Percentiles rank a stretch among this genome's conserved stretches.
Evolutionary conservation across 2,113 vertebrate genomes (phyloP).

Genomic region (Pithys albifrons): DNA sequence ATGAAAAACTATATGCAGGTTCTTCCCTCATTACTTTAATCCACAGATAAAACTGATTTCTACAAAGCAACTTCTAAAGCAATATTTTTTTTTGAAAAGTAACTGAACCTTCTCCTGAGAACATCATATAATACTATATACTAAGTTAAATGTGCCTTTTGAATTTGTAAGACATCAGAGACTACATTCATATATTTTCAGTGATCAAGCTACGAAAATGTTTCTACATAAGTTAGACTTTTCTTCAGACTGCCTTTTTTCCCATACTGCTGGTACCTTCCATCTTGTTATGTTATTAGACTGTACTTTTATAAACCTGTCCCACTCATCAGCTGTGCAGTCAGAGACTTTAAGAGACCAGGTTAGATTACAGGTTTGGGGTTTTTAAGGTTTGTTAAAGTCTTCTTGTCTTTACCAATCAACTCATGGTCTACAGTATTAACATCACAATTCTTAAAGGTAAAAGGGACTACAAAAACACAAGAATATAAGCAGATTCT

Average conservation of each 20-base stretch:
- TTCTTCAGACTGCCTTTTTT: neutral
- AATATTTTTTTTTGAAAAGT: accelerated
- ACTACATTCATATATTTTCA: neutral
- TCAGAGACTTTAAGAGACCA: neutral
- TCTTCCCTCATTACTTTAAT: neutral
- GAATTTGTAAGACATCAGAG: neutral
- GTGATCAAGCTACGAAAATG: neutral
- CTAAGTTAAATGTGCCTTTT: neutral
- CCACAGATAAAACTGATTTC: neutral
- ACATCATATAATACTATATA: neutral
- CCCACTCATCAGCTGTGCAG: neutral
- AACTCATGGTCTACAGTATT: neutral
- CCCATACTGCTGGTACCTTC: neutral
- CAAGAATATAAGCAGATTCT: neutral
- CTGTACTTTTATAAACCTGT: neutral
- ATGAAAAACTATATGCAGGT: neutral
- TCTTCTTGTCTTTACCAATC: neutral
- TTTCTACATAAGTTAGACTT: neutral
- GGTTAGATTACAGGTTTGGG: neutral
- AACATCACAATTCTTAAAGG: neutral
- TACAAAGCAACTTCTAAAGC: neutral
- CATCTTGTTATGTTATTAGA: neutral
- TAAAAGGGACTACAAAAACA: neutral
- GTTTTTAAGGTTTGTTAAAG: neutral
- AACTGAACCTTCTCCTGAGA: neutral